These are phyloP conservation scores for Ariopsis seemanni DNA, from an alignment of 2,113 vertebrate species.

Conservation along the genomic window DNA sequence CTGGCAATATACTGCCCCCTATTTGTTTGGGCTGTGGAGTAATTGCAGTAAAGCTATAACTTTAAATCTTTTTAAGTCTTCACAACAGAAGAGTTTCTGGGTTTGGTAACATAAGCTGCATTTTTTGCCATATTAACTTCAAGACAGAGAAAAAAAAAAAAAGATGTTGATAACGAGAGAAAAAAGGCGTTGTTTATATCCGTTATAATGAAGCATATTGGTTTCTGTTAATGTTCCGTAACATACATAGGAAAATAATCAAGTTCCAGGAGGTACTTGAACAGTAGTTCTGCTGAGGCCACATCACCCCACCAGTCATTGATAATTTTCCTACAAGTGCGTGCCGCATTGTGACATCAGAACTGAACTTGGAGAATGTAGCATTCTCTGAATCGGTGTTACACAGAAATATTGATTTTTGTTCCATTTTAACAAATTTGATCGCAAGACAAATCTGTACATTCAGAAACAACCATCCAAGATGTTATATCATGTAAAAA, in stretches of 20 bases:
- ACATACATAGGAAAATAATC: not conserved
- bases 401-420: not conserved
- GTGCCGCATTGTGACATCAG: not conserved
- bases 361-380: not conserved
- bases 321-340: not conserved
- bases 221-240: no score
- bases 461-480: no score
- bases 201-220: not conserved
- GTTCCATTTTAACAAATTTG: not conserved
- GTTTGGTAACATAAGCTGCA: not conserved
- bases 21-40: no score
- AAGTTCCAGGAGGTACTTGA: not conserved
- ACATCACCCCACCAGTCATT: not conserved
- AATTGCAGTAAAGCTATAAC: not conserved
- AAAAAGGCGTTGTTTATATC: not conserved
- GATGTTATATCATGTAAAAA: no score
- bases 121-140: not conserved
- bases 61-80: not conserved
- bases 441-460: no score
- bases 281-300: not conserved
- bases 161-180: not conserved
- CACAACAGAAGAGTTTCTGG: not conserved
- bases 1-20: no score
- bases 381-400: not conserved
- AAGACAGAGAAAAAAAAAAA: not conserved